Evolutionary conservation across 2,797 vertebrate species (phyloP).

Genomic region (Cyprinella venusta): DNA sequence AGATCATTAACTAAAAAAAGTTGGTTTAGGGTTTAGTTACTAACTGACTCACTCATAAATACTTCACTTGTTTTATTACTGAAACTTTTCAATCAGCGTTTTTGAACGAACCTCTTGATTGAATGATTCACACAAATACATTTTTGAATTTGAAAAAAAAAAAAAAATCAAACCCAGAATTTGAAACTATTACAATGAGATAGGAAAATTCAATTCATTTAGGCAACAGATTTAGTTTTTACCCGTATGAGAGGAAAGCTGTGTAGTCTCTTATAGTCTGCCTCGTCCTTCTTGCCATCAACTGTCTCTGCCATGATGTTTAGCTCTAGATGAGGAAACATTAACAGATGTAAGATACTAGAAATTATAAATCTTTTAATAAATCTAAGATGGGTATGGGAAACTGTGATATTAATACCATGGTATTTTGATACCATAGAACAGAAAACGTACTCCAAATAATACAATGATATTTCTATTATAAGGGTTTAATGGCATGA

Average conservation of each 20-base stretch:
- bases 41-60: too few species aligned
- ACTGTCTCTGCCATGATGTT: slow-evolving; percentile 67
- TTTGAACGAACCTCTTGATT: too few species aligned
- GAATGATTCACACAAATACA: too few species aligned
- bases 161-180: too few species aligned
- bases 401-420: background rate
- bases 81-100: too few species aligned
- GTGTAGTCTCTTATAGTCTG: slow-evolving; percentile 85
- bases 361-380: background rate
- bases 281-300: slow-evolving; percentile 83
- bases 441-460: background rate
- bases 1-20: too few species aligned
- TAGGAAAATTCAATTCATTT: background rate
- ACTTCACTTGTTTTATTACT: too few species aligned
- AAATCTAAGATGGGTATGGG: background rate
- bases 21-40: too few species aligned
- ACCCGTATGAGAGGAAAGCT: slow-evolving; percentile 86
- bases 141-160: too few species aligned
- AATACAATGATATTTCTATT: background rate
- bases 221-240: slow-evolving; percentile 64
- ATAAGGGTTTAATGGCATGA: background rate
- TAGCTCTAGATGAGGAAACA: background rate
- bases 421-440: background rate
- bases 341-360: background rate
- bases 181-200: background rate